Base-by-base conservation (phyloP, 2,797 vertebrate species). In the Tapera naevia region DNA sequence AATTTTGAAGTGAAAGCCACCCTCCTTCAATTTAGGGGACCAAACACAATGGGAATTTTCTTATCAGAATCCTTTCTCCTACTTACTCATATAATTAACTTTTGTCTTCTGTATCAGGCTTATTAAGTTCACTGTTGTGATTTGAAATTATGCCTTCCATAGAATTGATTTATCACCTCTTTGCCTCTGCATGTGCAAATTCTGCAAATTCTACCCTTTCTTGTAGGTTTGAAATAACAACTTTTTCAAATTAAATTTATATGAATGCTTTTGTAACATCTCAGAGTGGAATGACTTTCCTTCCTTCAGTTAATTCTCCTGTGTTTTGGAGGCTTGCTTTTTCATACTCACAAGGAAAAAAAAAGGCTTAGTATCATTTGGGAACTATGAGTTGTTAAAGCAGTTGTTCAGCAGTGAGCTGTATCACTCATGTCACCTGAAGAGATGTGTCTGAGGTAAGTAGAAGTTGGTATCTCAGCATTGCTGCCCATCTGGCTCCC, bases 151-250 rank as follows among this genome's bases (percentile, higher is more conserved):
- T 64, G 57, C 69, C 7, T 83, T 86, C 41, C 71, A 85, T 27
- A 91, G 37, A 93, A 66, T 91, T 91, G 87, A 95, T n/a, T 95
- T 88, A 94, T 91, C 81, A 84, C 67, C 37, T 94, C 57, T 82
- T 86, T 86, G 65, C 37, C 57, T 90, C 74, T 90, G 65, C 64
- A 72, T 79, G 81, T 74, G 69, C 65, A n/a, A n/a, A n/a, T n/a
- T 80, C 78, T 90, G 65, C 71, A 93, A 92, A 86, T 37, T 79
- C 74, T 70, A 72, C 32, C 30, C n/a, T 95, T 93, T 83, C 46
- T 85, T 17, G 10, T 67, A 93, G 25, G 13, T 48, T 70, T 71
- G 39, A 71, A 94, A 76, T 82, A 85, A 43, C 45, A 85, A 43
- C 45, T 48, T 90, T 76, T 91, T 35, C 15, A 85, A 76, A 94